A percentile compares a stretch with the other conserved stretches of the same genome.
phyloP scores from a whole-genome alignment of 2,797 vertebrate species.

The Gambusia yucatana region DNA sequence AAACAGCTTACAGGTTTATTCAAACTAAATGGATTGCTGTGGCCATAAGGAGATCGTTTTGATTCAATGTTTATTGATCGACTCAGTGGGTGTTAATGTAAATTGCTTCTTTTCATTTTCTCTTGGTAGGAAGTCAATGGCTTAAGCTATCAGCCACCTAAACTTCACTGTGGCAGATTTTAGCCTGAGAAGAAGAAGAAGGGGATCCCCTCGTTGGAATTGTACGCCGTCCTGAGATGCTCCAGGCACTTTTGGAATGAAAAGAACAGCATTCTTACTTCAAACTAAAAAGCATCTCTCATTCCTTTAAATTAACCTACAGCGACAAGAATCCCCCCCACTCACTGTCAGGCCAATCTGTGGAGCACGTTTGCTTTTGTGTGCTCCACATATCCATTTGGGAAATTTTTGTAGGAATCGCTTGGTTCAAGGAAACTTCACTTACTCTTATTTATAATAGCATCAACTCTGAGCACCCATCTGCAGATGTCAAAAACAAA shows the following conservation, averaged over 20 bases:
- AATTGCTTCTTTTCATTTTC: slow-evolving; percentile 18
- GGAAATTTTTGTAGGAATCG: neutral
- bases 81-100: slow-evolving; percentile 29
- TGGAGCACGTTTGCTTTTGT: slow-evolving; percentile 26
- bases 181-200: slow-evolving; percentile 35
- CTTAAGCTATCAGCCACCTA: slow-evolving; percentile 36
- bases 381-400: neutral
- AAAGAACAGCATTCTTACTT: slow-evolving; percentile 71
- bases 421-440: neutral
- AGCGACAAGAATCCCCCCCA: slow-evolving; percentile 22
- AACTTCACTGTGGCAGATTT: slow-evolving; percentile 32
- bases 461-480: neutral
- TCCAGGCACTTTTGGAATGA: slow-evolving; percentile 58
- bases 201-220: slow-evolving; percentile 60
- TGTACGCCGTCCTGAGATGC: slow-evolving; percentile 54
- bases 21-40: slow-evolving; percentile 52
- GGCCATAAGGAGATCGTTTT: slow-evolving; percentile 51
- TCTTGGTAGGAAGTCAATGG: slow-evolving; percentile 25
- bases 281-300: slow-evolving; percentile 54
- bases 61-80: slow-evolving; percentile 30
- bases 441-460: neutral
- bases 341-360: slow-evolving; percentile 47
- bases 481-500: slow-evolving; percentile 12
- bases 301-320: slow-evolving; percentile 52
- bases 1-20: slow-evolving; percentile 53